phyloP scores from a whole-genome alignment of 2,797 vertebrate genomes.

The Schizopygopsis pylzovi region DNA sequence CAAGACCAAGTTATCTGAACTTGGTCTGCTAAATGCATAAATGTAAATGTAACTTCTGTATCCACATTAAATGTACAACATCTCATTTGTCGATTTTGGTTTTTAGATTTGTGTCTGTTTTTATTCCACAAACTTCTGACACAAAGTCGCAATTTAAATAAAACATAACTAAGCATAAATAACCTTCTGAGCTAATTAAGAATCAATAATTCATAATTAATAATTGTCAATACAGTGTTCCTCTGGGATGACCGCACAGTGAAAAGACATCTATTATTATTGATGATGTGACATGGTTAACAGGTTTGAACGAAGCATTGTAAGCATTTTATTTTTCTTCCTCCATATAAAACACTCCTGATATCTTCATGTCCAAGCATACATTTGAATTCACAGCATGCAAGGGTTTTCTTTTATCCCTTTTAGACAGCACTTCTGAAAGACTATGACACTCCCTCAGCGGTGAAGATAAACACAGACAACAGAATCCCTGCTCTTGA shows the following conservation, averaged over 20 bases:
- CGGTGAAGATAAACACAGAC: constrained; percentile 54
- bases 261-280: not conserved
- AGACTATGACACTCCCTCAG: constrained; percentile 47
- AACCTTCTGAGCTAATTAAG: not conserved
- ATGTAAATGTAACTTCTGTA: no score
- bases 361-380: constrained; percentile 37
- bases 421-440: constrained; percentile 48
- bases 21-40: no score
- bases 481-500: constrained; percentile 47
- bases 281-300: constrained; percentile 14
- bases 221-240: not conserved
- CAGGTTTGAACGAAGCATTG: not conserved
- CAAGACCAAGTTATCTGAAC: not conserved
- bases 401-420: constrained; percentile 63
- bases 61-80: not conserved
- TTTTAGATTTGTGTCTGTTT: not conserved
- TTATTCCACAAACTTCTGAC: not conserved
- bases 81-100: not conserved
- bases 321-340: constrained; percentile 39
- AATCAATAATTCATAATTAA: not conserved
- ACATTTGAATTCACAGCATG: constrained; percentile 54
- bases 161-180: not conserved
- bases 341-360: constrained; percentile 35
- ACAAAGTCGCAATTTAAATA: not conserved
- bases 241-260: not conserved